phyloP scores from a whole-genome alignment of 2,888 invertebrate species.

The Oxyteleia sp. region DNA sequence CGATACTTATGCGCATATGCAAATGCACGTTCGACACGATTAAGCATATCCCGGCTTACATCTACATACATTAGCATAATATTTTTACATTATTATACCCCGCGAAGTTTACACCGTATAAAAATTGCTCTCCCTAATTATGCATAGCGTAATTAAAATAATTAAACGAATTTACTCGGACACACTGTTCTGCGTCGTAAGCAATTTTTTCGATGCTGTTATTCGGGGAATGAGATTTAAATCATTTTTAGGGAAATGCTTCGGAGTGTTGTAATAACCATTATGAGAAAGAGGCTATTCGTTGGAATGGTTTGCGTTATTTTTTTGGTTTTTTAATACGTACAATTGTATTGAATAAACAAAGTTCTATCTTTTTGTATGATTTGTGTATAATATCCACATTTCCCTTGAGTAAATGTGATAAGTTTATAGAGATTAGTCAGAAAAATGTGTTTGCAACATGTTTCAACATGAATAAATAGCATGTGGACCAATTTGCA shows the following conservation, averaged over 20 bases:
- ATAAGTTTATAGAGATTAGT: too few species aligned
- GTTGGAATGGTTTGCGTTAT: too few species aligned
- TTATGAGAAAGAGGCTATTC: too few species aligned
- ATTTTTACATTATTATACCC: constrained; percentile 57
- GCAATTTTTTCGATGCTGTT: neutral
- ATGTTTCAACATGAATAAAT: too few species aligned
- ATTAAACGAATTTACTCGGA: constrained; percentile 23
- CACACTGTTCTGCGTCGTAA: neutral
- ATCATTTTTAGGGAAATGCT: neutral
- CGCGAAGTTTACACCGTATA: constrained; percentile 27
- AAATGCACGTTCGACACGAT: constrained; percentile 71
- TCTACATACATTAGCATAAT: constrained; percentile 65
- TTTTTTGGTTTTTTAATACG: too few species aligned
- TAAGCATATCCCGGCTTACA: constrained; percentile 60
- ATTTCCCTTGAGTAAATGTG: too few species aligned
- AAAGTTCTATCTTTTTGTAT: too few species aligned
- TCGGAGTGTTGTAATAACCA: neutral
- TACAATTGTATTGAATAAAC: too few species aligned
- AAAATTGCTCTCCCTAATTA: constrained; percentile 40
- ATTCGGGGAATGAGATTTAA: neutral
- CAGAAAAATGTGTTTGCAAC: too few species aligned
- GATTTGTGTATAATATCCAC: too few species aligned
- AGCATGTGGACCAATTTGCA: too few species aligned
- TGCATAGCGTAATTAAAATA: constrained; percentile 32
- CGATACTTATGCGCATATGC: constrained; percentile 64